Evolutionary conservation across 2,888 invertebrate genomes (phyloP).

Genomic region (Silvanus unidentatus): DNA sequence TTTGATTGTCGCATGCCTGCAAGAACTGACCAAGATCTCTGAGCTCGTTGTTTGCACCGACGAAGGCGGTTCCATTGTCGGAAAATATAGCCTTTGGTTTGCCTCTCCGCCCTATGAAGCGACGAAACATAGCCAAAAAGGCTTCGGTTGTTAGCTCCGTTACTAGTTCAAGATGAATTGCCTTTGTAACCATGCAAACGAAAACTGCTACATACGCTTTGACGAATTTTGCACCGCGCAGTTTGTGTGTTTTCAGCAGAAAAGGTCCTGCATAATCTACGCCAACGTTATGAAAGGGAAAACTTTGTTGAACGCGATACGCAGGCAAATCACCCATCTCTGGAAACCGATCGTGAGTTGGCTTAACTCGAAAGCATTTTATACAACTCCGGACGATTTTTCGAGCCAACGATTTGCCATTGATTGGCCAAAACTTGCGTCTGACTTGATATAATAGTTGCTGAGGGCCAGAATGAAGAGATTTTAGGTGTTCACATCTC

Average conservation of each 20-base stretch:
- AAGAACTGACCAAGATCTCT: background rate
- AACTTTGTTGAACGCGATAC: background rate
- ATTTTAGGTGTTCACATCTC: constrained; percentile 6
- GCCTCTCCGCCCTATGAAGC: background rate
- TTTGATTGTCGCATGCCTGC: background rate
- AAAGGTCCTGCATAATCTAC: background rate
- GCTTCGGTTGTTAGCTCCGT: background rate
- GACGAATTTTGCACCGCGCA: background rate
- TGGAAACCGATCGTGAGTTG: background rate
- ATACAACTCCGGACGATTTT: background rate
- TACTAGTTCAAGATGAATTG: background rate
- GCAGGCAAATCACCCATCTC: background rate
- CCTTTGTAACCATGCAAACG: background rate
- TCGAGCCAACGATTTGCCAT: background rate
- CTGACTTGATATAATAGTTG: no score
- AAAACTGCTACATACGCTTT: background rate
- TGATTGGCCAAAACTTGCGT: background rate
- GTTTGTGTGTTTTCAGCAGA: background rate
- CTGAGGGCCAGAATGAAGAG: constrained; percentile 15
- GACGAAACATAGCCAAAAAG: background rate
- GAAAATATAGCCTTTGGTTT: background rate
- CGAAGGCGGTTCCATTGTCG: background rate
- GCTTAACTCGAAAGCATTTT: background rate
- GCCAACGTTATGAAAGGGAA: background rate
- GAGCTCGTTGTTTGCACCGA: background rate